Percentiles rank a stretch among this genome's conserved stretches.
phyloP scores from a whole-genome alignment of 2,797 vertebrate genomes.

The Hypotaenidia philippensis region DNA sequence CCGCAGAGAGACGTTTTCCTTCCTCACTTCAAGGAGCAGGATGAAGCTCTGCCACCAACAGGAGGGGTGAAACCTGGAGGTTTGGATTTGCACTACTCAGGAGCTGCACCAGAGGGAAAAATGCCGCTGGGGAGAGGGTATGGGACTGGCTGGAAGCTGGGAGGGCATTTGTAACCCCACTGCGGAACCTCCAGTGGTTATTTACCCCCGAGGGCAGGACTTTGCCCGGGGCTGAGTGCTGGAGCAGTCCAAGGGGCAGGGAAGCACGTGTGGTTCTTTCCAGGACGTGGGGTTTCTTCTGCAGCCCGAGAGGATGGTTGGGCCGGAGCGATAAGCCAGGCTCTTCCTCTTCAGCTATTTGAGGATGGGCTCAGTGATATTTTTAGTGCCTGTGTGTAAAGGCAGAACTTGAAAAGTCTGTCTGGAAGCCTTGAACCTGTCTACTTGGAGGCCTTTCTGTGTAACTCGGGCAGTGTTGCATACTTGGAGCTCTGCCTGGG shows the following conservation, averaged over 20 bases:
- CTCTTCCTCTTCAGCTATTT: slow-evolving; percentile 26
- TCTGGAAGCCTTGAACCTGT: not conserved
- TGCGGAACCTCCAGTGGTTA: not conserved
- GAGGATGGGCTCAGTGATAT: not conserved
- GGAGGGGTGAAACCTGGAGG: not conserved
- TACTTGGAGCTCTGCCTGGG: not conserved
- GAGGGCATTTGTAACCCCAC: not conserved
- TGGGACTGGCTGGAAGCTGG: not conserved
- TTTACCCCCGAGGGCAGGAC: not conserved
- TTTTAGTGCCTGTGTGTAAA: not conserved
- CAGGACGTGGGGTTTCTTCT: not conserved
- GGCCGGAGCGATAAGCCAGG: not conserved
- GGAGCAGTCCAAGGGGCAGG: not conserved
- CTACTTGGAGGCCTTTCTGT: not conserved
- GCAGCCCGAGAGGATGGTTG: not conserved
- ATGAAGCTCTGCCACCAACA: not conserved
- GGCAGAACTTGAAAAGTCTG: not conserved
- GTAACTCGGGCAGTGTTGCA: not conserved
- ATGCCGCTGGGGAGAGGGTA: rapidly evolving
- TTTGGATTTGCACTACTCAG: not conserved
- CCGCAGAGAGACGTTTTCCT: not conserved
- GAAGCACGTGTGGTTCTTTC: rapidly evolving
- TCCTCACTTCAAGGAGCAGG: not conserved
- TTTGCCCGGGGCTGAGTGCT: not conserved
- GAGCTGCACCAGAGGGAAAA: not conserved